Base-by-base conservation (phyloP, 2,797 vertebrate genomes). In the Dallia pectoralis region DNA sequence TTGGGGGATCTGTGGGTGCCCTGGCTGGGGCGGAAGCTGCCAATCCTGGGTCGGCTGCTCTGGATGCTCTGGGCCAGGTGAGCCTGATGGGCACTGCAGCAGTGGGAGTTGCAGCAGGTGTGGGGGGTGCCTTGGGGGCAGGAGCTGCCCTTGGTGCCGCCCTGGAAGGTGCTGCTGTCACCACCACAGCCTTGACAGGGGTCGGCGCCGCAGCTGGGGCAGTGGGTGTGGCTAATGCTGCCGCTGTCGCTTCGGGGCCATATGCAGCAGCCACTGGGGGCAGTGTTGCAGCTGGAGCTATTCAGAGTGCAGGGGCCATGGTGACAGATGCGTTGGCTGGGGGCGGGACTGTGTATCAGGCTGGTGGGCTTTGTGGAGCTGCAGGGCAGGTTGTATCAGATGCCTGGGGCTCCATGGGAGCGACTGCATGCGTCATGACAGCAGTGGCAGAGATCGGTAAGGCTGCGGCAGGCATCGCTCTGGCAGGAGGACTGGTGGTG, bases 1-100 rank as follows among this genome's bases (percentile, higher is more conserved):
- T 93, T 33, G 93, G 93, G 1, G 91, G 91, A 3, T 86, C 85
- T 1, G 72, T 91, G 2, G 93, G 93, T 9, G 78, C 81, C 0
- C 0, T 91, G 22, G 84, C 77, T 2, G 89, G 91, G 2, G 47
- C 85, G 3, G 91, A 90, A 44, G 88, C 91, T n/a, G 36, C 48
- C 1, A 85, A 77, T 72, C 86, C 91, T 6, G 6, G 16, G 8
- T 84, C 90, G 61, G 93, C 89, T 0, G 89, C 87, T n/a, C 19
- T 85, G 40, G 90, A 92, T 19, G 82, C 92, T 4, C 70, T 92
- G 11, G 76, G 51, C 15, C 88, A 91, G 75, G 93, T 94, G 14
- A 82, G 89, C 9, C 0, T 75, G 18, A 75, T 93, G 0, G 93
- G 93, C 0, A 81, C 62, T 1, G 30, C 86, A 18, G 88, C 82